phyloP scores from a whole-genome alignment of 2,113 vertebrate species.

The Ariopsis seemanni region DNA sequence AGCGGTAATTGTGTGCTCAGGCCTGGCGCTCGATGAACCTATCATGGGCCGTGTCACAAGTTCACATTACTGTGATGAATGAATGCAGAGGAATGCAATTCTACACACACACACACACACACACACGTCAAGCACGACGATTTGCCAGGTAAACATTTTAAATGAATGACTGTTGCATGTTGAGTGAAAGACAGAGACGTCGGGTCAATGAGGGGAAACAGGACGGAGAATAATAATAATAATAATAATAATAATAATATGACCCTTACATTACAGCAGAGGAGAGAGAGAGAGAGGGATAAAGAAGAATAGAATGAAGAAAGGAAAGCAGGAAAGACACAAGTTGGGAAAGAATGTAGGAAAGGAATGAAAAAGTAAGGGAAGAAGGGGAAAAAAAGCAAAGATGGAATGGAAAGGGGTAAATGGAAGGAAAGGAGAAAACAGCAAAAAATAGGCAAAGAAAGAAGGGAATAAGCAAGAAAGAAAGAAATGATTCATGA shows the following conservation, averaged over 20 bases:
- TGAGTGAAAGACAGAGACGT: not conserved
- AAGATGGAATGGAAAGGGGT: not conserved
- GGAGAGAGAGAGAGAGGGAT: too few species aligned
- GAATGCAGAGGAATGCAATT: conserved; percentile 37
- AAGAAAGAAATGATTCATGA: not conserved
- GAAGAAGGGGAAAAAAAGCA: not conserved
- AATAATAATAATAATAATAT: conserved; percentile 5
- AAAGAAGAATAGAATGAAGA: not conserved
- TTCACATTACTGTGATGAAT: conserved; percentile 59
- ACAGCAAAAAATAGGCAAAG: not conserved
- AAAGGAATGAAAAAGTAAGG: not conserved
- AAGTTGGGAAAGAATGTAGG: too few species aligned
- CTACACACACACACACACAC: conserved; percentile 15
- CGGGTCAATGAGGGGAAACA: not conserved
- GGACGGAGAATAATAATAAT: not conserved
- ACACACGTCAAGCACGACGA: not conserved
- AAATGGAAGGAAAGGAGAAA: not conserved
- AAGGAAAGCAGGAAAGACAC: not conserved
- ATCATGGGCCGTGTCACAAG: conserved; percentile 58
- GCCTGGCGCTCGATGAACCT: conserved; percentile 47
- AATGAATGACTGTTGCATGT: not conserved
- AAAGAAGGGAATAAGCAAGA: not conserved
- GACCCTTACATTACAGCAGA: not conserved
- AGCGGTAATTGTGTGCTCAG: conserved; percentile 62
- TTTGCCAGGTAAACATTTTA: conserved; percentile 7